Conservation (phyloP, 2,113 vertebrate species). For the Cepphus grylle region DNA sequence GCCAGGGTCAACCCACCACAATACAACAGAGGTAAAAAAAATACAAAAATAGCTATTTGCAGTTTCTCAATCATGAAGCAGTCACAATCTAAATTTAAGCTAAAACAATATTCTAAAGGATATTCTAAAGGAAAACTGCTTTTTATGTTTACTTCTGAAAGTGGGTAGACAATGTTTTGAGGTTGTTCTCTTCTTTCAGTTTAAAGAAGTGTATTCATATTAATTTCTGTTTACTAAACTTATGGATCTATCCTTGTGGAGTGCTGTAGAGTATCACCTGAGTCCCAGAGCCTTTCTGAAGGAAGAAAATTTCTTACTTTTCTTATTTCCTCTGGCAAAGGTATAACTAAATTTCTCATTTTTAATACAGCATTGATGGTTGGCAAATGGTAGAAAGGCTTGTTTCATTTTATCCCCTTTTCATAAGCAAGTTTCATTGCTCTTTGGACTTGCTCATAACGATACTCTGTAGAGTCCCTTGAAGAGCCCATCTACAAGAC, state of each 20-base stretch:
- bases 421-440: not conserved
- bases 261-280: not conserved
- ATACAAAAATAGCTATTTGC: too few relatives aligned
- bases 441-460: not conserved
- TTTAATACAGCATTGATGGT: not conserved
- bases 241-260: not conserved
- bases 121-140: too few relatives aligned
- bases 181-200: not conserved
- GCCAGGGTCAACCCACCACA: too few relatives aligned
- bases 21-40: too few relatives aligned
- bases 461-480: not conserved
- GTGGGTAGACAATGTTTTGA: not conserved
- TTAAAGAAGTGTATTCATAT: not conserved
- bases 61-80: too few relatives aligned
- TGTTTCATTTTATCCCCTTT: not conserved
- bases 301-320: not conserved
- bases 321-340: not conserved
- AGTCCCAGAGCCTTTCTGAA: not conserved
- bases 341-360: conserved; percentile 35
- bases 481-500: not conserved
- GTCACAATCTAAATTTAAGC: too few relatives aligned
- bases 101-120: too few relatives aligned
- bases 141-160: not conserved
- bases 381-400: not conserved
- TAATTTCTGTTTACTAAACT: not conserved